Evolutionary conservation across 2,888 invertebrate species (phyloP).

Genomic region (Eristalis arbustorum): DNA sequence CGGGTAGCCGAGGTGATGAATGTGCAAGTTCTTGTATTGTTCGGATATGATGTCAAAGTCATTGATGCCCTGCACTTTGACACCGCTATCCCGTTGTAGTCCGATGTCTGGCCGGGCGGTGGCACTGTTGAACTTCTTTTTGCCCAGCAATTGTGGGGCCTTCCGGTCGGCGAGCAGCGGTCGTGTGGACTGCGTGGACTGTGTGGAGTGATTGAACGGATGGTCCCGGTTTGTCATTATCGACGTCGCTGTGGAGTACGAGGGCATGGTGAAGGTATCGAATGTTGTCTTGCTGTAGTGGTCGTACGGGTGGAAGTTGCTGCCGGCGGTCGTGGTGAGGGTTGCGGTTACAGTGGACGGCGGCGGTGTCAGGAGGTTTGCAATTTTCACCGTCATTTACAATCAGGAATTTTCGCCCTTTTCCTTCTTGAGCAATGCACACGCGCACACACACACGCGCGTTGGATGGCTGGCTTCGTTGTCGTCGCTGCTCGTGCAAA

Average conservation of each 20-base stretch:
- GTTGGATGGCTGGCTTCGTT: constrained; percentile 23
- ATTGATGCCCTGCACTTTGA: constrained; percentile 79
- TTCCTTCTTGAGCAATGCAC: constrained; percentile 8
- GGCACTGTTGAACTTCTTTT: constrained; percentile 72
- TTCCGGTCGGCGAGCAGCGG: constrained; percentile 77
- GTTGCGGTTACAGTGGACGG: constrained; percentile 73
- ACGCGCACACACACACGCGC: too few species aligned
- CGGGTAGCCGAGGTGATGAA: constrained; percentile 79
- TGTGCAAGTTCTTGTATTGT: constrained; percentile 78
- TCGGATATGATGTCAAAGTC: constrained; percentile 79
- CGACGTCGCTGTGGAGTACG: constrained; percentile 71
- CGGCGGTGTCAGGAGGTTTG: constrained; percentile 72
- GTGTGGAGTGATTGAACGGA: constrained; percentile 76
- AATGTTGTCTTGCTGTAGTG: constrained; percentile 74
- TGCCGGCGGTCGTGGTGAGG: constrained; percentile 67
- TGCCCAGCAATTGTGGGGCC: constrained; percentile 73
- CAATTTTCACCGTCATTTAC: constrained; percentile 75
- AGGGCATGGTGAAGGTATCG: constrained; percentile 74
- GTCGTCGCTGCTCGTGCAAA: constrained; percentile 28
- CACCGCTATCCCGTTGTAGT: constrained; percentile 76
- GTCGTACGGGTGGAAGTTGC: constrained; percentile 57
- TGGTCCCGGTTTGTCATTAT: constrained; percentile 78
- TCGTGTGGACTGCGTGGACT: constrained; percentile 75
- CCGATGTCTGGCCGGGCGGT: constrained; percentile 49
- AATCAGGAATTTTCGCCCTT: constrained; percentile 41